Conservation (phyloP, 92 coral and sea anemone species). For the Galaxea fascicularis region DNA sequence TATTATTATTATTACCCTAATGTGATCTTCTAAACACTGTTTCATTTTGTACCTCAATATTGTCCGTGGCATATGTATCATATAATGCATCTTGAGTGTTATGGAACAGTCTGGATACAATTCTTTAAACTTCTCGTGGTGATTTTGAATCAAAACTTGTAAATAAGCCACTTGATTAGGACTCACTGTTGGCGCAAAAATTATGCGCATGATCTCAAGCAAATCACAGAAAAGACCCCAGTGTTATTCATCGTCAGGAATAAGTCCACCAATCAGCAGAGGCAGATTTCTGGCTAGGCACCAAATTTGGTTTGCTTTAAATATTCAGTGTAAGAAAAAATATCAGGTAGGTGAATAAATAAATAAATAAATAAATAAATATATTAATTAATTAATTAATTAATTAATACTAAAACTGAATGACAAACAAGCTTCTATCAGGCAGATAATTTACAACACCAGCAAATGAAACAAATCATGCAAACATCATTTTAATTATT, state of each 20-base stretch:
- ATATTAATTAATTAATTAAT: too few relatives aligned
- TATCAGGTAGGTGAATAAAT: conserved; percentile 1
- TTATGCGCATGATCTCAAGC: conserved; percentile 59
- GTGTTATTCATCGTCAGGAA: conserved; percentile 72
- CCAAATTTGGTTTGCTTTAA: conserved; percentile 87
- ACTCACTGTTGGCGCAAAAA: conserved; percentile 56
- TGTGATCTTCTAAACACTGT: conserved; percentile 2
- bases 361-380: too few relatives aligned
- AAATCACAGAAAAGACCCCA: conserved; percentile 64
- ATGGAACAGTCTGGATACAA: conserved; percentile 70
- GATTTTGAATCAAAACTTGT: conserved; percentile 70
- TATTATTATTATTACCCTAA: too few relatives aligned
- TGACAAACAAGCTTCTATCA: conserved; percentile 2
- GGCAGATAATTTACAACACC: conserved; percentile 1
- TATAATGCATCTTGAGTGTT: conserved; percentile 79
- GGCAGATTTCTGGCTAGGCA: conserved; percentile 76
- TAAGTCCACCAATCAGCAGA: conserved; percentile 64
- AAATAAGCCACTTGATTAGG: conserved; percentile 65
- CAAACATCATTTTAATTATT: neutral
- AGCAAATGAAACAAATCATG: conserved; percentile 2
- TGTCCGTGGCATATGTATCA: conserved; percentile 76
- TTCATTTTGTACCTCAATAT: conserved; percentile 55
- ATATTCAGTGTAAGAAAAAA: neutral
- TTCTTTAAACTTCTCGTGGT: conserved; percentile 48
- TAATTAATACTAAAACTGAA: neutral